Evolutionary conservation across 23 tunicate genomes (phyloP).

Genomic region (Ascidia mentula): DNA sequence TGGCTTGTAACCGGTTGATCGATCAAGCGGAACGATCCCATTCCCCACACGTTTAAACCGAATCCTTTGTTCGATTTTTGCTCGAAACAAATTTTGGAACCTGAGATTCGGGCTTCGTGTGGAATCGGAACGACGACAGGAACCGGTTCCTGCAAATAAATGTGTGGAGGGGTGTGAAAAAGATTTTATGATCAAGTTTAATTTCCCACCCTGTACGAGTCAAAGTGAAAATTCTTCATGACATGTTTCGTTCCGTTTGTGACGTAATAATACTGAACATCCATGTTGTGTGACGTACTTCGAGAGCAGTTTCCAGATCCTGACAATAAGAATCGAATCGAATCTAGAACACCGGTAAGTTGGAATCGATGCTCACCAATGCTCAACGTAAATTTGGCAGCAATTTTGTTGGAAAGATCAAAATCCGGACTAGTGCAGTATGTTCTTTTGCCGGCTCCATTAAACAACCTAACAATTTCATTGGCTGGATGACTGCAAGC

Average conservation of each 20-base stretch:
- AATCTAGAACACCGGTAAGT: neutral
- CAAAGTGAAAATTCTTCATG: constrained; percentile 27
- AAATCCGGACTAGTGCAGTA: constrained; percentile 42
- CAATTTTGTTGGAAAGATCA: constrained; percentile 25
- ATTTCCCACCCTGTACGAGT: constrained; percentile 35
- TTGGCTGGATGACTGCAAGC: constrained; percentile 55
- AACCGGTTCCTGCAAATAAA: constrained; percentile 33
- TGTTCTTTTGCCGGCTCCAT: constrained; percentile 32
- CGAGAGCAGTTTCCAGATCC: constrained; percentile 29
- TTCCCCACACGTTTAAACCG: constrained; percentile 53
- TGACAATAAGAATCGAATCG: neutral
- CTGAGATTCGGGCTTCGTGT: neutral
- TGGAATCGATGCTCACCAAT: constrained; percentile 43
- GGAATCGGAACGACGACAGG: constrained; percentile 49
- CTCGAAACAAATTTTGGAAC: constrained; percentile 40
- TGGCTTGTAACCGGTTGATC: constrained; percentile 24
- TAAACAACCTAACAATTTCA: constrained; percentile 27
- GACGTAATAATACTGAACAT: constrained; percentile 40
- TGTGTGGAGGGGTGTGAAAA: neutral
- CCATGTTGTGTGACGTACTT: constrained; percentile 24
- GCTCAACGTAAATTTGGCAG: constrained; percentile 38
- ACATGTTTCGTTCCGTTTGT: neutral
- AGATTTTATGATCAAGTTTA: neutral
- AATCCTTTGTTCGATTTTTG: constrained; percentile 25
- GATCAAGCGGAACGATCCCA: constrained; percentile 52